Conservation (phyloP, 2,113 vertebrate species). For the Colossoma macropomum region DNA sequence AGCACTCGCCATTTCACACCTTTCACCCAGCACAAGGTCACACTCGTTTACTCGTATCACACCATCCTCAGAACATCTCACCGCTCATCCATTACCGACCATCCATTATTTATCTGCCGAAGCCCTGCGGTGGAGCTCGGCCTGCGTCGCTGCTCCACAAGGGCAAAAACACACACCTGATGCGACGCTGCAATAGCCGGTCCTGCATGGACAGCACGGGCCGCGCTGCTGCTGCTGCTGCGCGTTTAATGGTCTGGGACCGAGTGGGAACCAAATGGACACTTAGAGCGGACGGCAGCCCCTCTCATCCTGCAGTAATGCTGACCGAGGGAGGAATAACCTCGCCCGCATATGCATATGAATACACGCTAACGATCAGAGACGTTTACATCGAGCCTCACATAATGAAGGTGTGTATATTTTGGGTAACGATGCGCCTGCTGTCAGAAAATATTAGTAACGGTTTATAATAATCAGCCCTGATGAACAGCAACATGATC, state of each 20-base stretch:
- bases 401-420: too few species aligned
- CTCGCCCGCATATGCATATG: slow-evolving; percentile 19
- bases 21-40: slow-evolving; percentile 2
- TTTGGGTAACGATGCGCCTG: too few species aligned
- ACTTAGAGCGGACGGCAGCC: background rate
- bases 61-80: slow-evolving; percentile 12
- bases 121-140: slow-evolving; percentile 10
- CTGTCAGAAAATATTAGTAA: too few species aligned
- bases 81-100: background rate
- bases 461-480: too few species aligned
- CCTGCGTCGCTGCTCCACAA: background rate
- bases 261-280: slow-evolving; percentile 29
- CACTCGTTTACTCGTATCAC: slow-evolving; percentile 6
- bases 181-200: background rate
- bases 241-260: slow-evolving; percentile 19
- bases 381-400: background rate
- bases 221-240: slow-evolving; percentile 6
- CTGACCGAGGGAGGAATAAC: slow-evolving; percentile 35
- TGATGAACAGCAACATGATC: too few species aligned
- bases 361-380: background rate
- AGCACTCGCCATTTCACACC: background rate
- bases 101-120: slow-evolving; percentile 46
- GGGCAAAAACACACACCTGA: background rate
- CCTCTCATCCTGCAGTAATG: background rate
- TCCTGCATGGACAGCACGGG: background rate